Base-by-base conservation (phyloP, 2,113 vertebrate genomes). In the Zosterops japonicus region DNA sequence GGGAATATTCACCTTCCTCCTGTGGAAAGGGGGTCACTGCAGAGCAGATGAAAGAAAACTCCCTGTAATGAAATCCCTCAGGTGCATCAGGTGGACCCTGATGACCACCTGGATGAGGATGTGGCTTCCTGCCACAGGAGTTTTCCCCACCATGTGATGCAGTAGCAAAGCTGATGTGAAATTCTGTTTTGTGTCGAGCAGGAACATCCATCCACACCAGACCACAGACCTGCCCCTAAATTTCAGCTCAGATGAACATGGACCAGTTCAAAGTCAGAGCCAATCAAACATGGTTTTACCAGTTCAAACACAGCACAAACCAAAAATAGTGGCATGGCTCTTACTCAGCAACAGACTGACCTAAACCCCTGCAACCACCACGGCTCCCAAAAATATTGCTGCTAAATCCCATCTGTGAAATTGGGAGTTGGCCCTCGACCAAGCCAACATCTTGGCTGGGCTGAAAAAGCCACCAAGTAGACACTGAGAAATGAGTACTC, bases 321-420 rank as follows among this genome's bases (percentile, higher is more conserved):
- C 22, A 47, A 68, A 63, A 87, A 33, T 0, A 56, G 33, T 8
- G 2, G 27, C 7, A 7, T 49, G 85, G 72, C 44, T 88, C 41
- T 83, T 47, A 46, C 79, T 83, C 52, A 60, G 83, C 36, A 82
- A 52, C 90, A 93, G 86, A 78, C 88, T 84, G 85, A 92, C 65
- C 83, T 56, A 71, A 81, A 64, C 31, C 52, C 72, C 60, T 83
- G 76, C 52, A 83, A 70, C 69, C 41, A 89, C 67, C 79, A 88
- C 0, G 2, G 33, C 76, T 81, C 92, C 81, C 86, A 80, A 46
- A 91, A 90, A 90, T 49, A 78, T 49, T 75, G 56, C 64, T 81
- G 88, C 90, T 86, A 95, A 96, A 86, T 64, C 90, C 86, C 63
- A 96, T 50, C 90, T 90, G 92, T 96, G 92, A 93, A 96, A 92